phyloP scores from a whole-genome alignment of 2,888 invertebrate genomes.

The Stenchaetothrips biformis region DNA sequence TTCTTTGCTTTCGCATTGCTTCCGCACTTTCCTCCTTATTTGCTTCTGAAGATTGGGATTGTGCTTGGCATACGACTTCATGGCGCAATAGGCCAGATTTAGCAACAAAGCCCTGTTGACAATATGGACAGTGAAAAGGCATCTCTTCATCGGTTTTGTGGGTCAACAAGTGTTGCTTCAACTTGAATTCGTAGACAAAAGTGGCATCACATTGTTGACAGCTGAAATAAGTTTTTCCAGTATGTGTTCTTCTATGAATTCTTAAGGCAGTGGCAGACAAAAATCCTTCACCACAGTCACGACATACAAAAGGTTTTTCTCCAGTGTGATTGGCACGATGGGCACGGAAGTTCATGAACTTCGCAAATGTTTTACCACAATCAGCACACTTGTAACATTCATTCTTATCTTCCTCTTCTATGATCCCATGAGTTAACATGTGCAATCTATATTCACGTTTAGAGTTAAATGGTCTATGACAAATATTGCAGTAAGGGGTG shows the following conservation, averaged over 20 bases:
- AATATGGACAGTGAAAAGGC: slow-evolving; percentile 4
- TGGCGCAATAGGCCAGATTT: neutral
- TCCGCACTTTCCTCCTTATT: slow-evolving; percentile 9
- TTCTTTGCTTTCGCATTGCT: slow-evolving; percentile 13
- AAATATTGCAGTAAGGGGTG: neutral
- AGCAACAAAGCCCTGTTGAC: slow-evolving; percentile 13
- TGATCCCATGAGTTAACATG: slow-evolving; percentile 4
- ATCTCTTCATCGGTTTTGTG: slow-evolving; percentile 9
- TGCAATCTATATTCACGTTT: slow-evolving; percentile 8
- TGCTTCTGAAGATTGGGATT: neutral
- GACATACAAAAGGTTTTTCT: slow-evolving; percentile 11
- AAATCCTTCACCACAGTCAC: slow-evolving; percentile 3
- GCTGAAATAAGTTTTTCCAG: slow-evolving; percentile 2
- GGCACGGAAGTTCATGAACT: slow-evolving; percentile 10
- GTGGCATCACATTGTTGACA: neutral
- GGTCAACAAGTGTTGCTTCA: neutral
- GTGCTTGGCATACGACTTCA: neutral
- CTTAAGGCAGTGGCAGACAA: slow-evolving; percentile 17
- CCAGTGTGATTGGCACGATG: neutral
- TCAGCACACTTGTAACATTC: slow-evolving; percentile 2
- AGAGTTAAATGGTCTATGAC: neutral
- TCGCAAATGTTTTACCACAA: slow-evolving; percentile 11
- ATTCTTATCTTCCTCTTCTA: neutral
- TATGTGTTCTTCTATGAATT: neutral
- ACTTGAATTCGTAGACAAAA: neutral